Base-by-base conservation (phyloP, 2,113 vertebrate species). In the Pleuronectes platessa region DNA sequence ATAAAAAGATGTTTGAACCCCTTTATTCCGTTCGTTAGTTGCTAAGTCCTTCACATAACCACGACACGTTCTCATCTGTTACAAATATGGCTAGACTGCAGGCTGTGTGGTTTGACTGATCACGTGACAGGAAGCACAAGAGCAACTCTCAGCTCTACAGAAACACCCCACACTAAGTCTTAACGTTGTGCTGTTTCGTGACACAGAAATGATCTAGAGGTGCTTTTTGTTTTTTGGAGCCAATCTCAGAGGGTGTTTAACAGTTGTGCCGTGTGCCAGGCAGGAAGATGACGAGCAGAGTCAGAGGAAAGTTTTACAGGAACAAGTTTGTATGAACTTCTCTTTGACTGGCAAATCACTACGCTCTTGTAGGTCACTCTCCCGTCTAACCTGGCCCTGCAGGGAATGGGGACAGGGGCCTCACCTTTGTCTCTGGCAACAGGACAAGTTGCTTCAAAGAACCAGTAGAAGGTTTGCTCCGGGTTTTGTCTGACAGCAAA, bases 361-460 rank as follows among this genome's bases (percentile, higher is more conserved):
- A 24, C 26, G 40, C 54, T 7, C 7, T 26, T 49, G 3, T 58
- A 27, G 65, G 21, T 20, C 40, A 42, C 2, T 31, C 24, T 15
- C 51, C 51, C 8, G 51, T 5, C 23, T 37, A 51, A n/a, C 24
- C 17, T 27, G 17, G 23, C 15, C 14, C 13, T 37, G 23, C 45
- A 4, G 5, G 0, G 2, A 61, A 14, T 63, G 2, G 26, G 8
- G 47, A 21, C 58, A 62, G 13, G 42, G 42, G 62, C 71, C 94
- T 94, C 71, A 97, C 96, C 95, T 83, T 94, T 94, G 81, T 96
- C 94, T 82, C 85, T 90, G 83, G 95, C 90, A 20, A 93, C 82
- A 1, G 96, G 96, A 53, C 92, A 92, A 15, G 93, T 90, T 2
- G 94, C 95, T 86, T 97, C 95, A 53, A 97, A 96, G 89, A 96